Conservation (phyloP, 2,888 invertebrate genomes). For the Drosophila ustulata region DNA sequence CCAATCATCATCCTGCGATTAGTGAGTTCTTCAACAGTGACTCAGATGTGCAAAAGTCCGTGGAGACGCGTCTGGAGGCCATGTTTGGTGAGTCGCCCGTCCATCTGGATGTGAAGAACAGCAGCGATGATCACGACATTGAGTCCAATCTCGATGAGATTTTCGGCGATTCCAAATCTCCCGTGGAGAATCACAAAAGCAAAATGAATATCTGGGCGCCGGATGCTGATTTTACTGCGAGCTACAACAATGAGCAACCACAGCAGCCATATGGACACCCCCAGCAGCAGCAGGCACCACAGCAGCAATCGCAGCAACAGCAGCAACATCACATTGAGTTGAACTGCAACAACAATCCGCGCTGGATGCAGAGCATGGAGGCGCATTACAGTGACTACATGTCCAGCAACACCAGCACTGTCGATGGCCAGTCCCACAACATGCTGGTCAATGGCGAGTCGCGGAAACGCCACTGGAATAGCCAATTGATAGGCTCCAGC, state of each 20-base stretch:
- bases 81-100: constrained; percentile 85
- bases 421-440: constrained; percentile 56
- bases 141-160: constrained; percentile 84
- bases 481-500: constrained; percentile 72
- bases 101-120: constrained; percentile 75
- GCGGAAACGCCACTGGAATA: constrained; percentile 83
- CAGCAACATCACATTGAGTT: constrained; percentile 82
- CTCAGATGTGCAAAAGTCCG: constrained; percentile 83
- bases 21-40: constrained; percentile 83
- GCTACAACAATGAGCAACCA: constrained; percentile 44
- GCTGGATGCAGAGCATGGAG: constrained; percentile 84
- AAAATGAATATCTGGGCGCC: constrained; percentile 77
- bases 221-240: constrained; percentile 54
- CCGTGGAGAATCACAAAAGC: constrained; percentile 49
- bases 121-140: constrained; percentile 79
- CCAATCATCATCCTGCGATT: constrained; percentile 76
- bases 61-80: constrained; percentile 84
- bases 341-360: constrained; percentile 81
- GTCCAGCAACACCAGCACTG: constrained; percentile 62
- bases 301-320: constrained; percentile 38
- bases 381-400: constrained; percentile 83
- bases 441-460: constrained; percentile 65
- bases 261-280: constrained; percentile 52
- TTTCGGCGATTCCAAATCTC: constrained; percentile 83
- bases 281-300: constrained; percentile 56